These are phyloP conservation scores for Pachycephala philippinensis DNA, from an alignment of 2,113 vertebrate genomes.

Conservation along the genomic window DNA sequence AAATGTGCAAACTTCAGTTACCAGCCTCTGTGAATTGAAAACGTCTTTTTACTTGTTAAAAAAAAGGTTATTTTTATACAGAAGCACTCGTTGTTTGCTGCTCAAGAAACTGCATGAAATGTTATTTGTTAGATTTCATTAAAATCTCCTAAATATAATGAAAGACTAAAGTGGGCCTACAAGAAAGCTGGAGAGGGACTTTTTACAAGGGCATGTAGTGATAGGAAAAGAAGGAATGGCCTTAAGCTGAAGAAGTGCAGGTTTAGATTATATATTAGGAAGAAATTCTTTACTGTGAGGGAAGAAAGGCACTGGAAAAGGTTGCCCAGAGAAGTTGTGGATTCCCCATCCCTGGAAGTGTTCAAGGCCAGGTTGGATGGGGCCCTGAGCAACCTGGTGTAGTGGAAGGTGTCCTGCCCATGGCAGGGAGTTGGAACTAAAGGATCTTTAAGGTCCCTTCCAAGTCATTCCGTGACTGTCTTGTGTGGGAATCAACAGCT, in stretches of 20 bases:
- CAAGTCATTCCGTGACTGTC: too few species aligned
- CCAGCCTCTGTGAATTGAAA: background rate
- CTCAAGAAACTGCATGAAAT: background rate
- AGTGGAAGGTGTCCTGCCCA: background rate
- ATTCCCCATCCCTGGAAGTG: background rate
- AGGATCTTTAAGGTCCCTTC: background rate
- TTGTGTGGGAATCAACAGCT: too few species aligned
- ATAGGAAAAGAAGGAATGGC: background rate
- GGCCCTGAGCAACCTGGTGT: background rate
- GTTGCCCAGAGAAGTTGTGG: background rate
- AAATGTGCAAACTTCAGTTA: background rate
- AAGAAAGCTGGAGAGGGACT: background rate
- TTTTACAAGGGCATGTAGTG: background rate
- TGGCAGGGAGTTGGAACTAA: background rate
- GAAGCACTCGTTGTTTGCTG: background rate
- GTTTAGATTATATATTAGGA: background rate
- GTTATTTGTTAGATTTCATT: background rate
- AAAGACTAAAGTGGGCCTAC: background rate
- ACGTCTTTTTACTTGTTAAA: background rate
- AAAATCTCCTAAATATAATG: background rate
- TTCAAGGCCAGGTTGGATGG: background rate
- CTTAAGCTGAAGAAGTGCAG: background rate
- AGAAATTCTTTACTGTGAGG: background rate
- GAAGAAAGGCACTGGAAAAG: background rate
- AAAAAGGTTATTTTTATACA: background rate